These are phyloP conservation scores for Arbacia lixula DNA, from an alignment of 53 echinoderm and acorn worm species.

Conservation along the genomic window DNA sequence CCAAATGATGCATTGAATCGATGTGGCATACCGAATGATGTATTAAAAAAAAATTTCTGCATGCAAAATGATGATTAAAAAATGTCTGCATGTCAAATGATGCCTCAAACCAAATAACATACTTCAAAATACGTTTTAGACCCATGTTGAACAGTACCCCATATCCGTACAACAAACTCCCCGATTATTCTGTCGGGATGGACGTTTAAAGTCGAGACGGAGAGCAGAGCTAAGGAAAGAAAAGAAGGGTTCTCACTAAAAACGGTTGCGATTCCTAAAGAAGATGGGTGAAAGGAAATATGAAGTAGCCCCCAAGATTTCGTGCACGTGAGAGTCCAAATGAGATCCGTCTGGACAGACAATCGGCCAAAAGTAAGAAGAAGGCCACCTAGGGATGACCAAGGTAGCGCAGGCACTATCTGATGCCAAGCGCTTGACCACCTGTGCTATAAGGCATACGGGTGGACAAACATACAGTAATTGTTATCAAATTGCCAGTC, in stretches of 20 bases:
- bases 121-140: background rate
- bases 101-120: background rate
- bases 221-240: conserved; percentile 2
- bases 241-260: no score
- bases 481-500: conserved; percentile 36
- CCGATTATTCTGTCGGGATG: background rate
- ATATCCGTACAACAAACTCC: background rate
- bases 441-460: conserved; percentile 40
- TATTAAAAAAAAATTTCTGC: background rate
- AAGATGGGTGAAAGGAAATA: conserved; percentile 42
- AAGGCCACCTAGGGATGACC: conserved; percentile 38
- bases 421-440: conserved; percentile 31
- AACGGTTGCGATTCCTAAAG: no score
- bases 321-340: background rate
- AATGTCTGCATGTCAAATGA: background rate
- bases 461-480: conserved; percentile 62
- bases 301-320: conserved; percentile 36
- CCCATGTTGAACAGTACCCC: background rate
- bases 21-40: background rate
- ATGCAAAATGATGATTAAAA: background rate
- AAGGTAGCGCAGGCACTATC: conserved; percentile 2
- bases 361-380: conserved; percentile 39
- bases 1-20: background rate
- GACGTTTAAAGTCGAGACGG: background rate
- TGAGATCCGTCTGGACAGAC: conserved; percentile 47